Base-by-base conservation (phyloP, 2,797 vertebrate species). In the Chrysocyon brachyurus region DNA sequence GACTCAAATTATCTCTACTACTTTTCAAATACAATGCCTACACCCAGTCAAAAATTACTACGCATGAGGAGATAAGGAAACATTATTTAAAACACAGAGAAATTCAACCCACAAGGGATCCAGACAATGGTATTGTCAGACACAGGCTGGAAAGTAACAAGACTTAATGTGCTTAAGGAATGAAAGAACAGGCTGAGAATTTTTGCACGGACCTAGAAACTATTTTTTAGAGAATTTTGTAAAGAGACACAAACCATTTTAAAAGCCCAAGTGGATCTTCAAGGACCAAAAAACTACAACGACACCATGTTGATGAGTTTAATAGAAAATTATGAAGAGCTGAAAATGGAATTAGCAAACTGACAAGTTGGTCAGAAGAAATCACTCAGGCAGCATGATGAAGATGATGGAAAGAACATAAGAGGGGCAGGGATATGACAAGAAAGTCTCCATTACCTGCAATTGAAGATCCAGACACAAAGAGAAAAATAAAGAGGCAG, bases 241-340 rank as follows among this genome's bases (percentile, higher is more conserved):
- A 31, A 36, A 73, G 26, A 63, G 46, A 21, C 9, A 40, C 17
- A 61, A 87, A 72, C 17, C 28, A 31, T 57, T 46, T 87, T 93
- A 52, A 63, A 73, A 82, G 26, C 8, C 40, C 77, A 82, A 2
- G 10, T 40, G 68, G 66, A 17, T 19, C 31, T 75, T 46, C 66
- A 46, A 75, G 66, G 46, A 64, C 49, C 56, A n/a, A 66, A 66
- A 54, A 66, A 26, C 7, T 73, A 36, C 28, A 46, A 8, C 22
- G 46, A 64, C 12, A 21, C 15, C 68, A 12, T 16, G 78, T 24
- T 75, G 33, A 75, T 6, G 46, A 17, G 73, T 57, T 64, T 83
- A 56, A 94, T 12, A 73, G 49, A 94, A 82, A 94, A 56, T 75
- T n/a, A 56, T 64, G n/a, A 63, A 89, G 82, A 75, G 21, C 6